phyloP scores from a whole-genome alignment of 2,888 invertebrate genomes.

The Antheraea assamensis region DNA sequence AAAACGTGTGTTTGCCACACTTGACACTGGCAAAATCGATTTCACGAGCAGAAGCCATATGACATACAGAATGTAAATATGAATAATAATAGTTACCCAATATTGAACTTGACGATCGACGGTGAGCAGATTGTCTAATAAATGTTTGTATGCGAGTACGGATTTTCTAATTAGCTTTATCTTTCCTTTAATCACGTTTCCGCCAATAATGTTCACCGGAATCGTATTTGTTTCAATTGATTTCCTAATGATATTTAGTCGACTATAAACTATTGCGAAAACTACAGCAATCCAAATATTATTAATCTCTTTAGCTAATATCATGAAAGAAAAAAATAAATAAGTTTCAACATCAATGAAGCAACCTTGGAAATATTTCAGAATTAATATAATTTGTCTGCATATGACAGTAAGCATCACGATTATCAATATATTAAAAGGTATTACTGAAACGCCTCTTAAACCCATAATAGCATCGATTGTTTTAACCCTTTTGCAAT shows the following conservation, averaged over 20 bases:
- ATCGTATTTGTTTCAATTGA: neutral
- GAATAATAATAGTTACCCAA: neutral
- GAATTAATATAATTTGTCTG: neutral
- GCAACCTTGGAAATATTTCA: neutral
- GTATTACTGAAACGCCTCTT: neutral
- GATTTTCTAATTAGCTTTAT: neutral
- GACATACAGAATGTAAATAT: no score
- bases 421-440: neutral
- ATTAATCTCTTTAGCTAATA: neutral
- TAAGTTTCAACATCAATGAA: neutral
- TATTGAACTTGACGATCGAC: neutral
- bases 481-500: neutral
- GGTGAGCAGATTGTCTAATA: neutral
- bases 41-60: no score
- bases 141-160: neutral
- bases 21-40: no score
- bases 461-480: constrained; percentile 17
- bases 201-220: constrained; percentile 15
- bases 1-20: no score
- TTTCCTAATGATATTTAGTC: neutral
- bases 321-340: neutral
- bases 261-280: neutral
- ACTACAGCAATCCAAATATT: neutral
- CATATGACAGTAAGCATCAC: neutral
- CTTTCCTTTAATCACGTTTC: neutral